Percentiles rank a stretch among this genome's conserved stretches.
Evolutionary conservation across 2,888 invertebrate species (phyloP).

Genomic region (Lamellibrachia satsuma): DNA sequence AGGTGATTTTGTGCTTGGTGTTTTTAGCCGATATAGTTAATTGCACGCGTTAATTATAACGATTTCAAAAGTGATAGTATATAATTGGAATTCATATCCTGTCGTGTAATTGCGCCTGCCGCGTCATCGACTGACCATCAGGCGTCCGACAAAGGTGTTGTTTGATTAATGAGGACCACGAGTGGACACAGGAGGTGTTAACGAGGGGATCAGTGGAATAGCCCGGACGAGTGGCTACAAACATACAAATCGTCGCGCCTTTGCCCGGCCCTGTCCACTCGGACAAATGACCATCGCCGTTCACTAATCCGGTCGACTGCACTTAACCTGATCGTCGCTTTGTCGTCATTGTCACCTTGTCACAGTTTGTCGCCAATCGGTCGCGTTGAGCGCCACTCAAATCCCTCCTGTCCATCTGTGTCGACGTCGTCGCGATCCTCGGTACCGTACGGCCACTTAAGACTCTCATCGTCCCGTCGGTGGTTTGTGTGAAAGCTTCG

Average conservation of each 20-base stretch:
- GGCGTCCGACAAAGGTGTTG: not conserved
- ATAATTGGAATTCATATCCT: not conserved
- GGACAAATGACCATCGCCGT: constrained; percentile 2
- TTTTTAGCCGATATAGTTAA: not conserved
- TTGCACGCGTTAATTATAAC: not conserved
- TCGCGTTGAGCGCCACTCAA: not conserved
- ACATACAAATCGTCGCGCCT: not conserved
- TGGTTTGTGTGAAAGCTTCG: not conserved
- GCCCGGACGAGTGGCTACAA: not conserved
- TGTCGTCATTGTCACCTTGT: not conserved
- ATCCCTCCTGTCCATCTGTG: not conserved
- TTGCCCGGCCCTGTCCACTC: not conserved
- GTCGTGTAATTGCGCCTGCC: not conserved
- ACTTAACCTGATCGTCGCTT: not conserved
- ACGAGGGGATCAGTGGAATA: not conserved
- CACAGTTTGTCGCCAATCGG: not conserved
- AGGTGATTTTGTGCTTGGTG: not conserved
- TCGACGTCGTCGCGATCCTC: not conserved
- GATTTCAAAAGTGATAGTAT: not conserved
- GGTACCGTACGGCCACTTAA: not conserved
- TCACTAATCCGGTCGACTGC: not conserved
- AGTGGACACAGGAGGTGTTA: constrained; percentile 6
- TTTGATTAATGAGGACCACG: not conserved
- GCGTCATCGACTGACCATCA: not conserved
- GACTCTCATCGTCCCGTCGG: not conserved